Evolutionary conservation across 2,113 vertebrate genomes (phyloP), one percentile per base, ranked within the genome.

Genomic region (Galemys pyrenaicus): DNA sequence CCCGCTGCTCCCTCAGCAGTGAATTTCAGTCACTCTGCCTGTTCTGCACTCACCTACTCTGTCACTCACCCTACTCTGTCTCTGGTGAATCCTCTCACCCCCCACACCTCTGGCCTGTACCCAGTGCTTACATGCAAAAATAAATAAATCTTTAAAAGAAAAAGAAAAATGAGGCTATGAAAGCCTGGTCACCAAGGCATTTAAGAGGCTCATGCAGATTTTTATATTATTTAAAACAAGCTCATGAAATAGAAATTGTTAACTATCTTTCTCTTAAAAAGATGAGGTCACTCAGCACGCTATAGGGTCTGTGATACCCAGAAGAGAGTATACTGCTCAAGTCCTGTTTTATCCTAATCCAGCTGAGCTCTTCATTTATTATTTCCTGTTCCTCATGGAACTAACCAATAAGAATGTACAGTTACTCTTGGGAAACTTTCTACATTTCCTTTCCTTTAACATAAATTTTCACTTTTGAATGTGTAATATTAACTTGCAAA

Each of bases 391-490:
- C 44, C 58, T 88, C 30, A 3, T 39, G 68, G 62, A 82, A 71
- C 39, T 54, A 58, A 80, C 26, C 11, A 60, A 88, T 28, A 92
- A 58, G 35, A 80, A 75, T 49, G 37, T 3, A 74, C 15, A 20
- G 3, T 37, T 90, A 84, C 39, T 46, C 51, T 67, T 30, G 75
- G 71, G 35, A 77, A 81, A 41, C 11, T 83, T 64, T 71, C 56
- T 73, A 51, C 20, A 32, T 49, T 30, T 73, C 3, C 10, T 77
- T 89, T 91, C 41, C 9, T 71, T 19, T 39, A 84, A 41, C 17
- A 83, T 54, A 83, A 77, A 13, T 73, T 81, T 92, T 64, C 58
- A 75, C 35, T 91, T 20, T 51, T 64, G 65, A 93, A 89, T 58
- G 28, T 32, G 4, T 65, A 84, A 79, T 87, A 77, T 62, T 44